Percentiles rank a stretch among this genome's conserved stretches.
Conservation (phyloP, 2,888 invertebrate species). For the Chymomyza caudatula region DNA sequence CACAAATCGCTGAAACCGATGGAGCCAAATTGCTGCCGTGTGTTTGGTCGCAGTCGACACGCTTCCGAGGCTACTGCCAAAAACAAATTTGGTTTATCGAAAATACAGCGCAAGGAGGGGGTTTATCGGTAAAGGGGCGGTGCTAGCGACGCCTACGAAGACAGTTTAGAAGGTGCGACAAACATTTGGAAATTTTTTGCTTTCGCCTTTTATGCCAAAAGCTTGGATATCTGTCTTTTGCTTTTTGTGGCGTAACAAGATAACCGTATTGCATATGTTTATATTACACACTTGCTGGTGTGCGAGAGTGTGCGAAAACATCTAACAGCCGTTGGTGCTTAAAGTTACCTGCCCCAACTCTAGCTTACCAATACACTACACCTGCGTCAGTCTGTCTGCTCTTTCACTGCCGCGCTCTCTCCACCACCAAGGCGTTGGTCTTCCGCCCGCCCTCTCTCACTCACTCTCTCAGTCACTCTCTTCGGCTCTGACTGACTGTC, state of each 20-base stretch:
- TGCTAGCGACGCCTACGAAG: conserved; percentile 7
- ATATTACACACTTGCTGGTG: conserved; percentile 52
- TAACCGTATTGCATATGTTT: conserved; percentile 71
- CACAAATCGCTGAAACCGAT: not conserved
- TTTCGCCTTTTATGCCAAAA: conserved; percentile 19
- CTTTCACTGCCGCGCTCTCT: not conserved
- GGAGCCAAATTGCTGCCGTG: not conserved
- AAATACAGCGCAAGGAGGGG: not conserved
- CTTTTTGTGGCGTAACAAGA: conserved; percentile 54
- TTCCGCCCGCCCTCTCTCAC: not conserved
- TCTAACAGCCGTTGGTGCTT: conserved; percentile 47
- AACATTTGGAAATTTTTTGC: conserved; percentile 20
- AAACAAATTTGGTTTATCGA: not conserved
- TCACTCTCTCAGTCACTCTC: conserved; percentile 7
- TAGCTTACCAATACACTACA: not conserved
- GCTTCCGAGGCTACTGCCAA: too few species aligned
- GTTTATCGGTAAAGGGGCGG: conserved; percentile 16
- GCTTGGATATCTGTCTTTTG: conserved; percentile 37
- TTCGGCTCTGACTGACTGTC: conserved; percentile 24
- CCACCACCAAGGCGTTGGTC: not conserved
- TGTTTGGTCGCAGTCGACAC: not conserved
- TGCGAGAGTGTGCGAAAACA: conserved; percentile 25
- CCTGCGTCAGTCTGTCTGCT: not conserved
- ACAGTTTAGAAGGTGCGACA: not conserved
- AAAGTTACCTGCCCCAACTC: conserved; percentile 32